A percentile compares a stretch with the other conserved stretches of the same genome.
Evolutionary conservation across 2,797 vertebrate species (phyloP).

Genomic region (Coracias cyanogaster): DNA sequence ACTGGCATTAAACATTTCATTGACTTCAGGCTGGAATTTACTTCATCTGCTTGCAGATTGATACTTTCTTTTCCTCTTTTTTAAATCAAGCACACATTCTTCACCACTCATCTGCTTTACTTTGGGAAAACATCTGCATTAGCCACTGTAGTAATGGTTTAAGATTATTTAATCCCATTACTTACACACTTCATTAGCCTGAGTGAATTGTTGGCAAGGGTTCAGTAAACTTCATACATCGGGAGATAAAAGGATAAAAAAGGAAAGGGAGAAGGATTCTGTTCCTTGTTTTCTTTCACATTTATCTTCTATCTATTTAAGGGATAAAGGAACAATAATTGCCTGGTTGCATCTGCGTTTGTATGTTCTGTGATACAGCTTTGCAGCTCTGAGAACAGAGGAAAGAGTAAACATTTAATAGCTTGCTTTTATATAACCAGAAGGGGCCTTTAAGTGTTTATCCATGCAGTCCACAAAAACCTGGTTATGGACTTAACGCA

Average conservation of each 20-base stretch:
- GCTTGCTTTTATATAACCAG: constrained; percentile 50
- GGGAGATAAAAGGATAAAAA: constrained; percentile 77
- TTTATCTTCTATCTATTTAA: constrained; percentile 73
- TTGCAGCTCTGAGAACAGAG: not conserved
- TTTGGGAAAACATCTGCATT: constrained; percentile 78
- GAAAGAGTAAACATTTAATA: constrained; percentile 36
- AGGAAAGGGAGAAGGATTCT: constrained; percentile 68
- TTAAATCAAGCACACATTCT: constrained; percentile 76
- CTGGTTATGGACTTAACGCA: constrained; percentile 40
- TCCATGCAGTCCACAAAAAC: constrained; percentile 32
- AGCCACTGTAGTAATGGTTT: constrained; percentile 76
- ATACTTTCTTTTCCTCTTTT: constrained; percentile 59
- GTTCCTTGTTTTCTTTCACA: constrained; percentile 73
- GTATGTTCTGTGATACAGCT: not conserved
- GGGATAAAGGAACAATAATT: constrained; percentile 70
- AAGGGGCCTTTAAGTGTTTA: constrained; percentile 36
- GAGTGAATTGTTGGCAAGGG: constrained; percentile 82
- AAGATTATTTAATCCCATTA: constrained; percentile 83
- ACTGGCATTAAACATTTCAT: constrained; percentile 64
- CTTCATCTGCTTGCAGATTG: constrained; percentile 56
- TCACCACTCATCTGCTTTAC: constrained; percentile 61
- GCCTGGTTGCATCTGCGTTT: constrained; percentile 31
- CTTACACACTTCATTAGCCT: constrained; percentile 84
- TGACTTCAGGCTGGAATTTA: constrained; percentile 66
- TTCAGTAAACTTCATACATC: constrained; percentile 77